Percentiles rank a stretch among this genome's conserved stretches.
Conservation (phyloP, 2,888 invertebrate species). For the Stomorhina lunata region DNA sequence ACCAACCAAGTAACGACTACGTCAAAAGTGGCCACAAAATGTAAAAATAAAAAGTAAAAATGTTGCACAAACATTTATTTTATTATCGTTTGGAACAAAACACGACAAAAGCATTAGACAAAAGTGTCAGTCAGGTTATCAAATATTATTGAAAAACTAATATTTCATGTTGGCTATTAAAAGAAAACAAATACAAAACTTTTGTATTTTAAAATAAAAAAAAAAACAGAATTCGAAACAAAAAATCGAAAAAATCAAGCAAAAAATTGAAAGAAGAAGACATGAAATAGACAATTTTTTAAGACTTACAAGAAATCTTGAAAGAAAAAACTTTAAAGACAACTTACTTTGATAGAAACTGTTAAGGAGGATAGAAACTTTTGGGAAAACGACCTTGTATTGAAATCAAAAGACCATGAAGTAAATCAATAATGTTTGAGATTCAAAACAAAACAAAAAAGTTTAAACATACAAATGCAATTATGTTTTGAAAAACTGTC, state of each 20-base stretch:
- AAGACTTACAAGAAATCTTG: background rate
- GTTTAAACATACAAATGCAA: background rate
- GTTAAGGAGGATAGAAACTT: slow-evolving; percentile 7
- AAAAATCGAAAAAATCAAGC: background rate
- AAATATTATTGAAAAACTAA: slow-evolving; percentile 75
- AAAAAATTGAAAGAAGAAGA: slow-evolving; percentile 19
- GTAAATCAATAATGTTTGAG: slow-evolving; percentile 9
- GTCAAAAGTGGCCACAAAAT: slow-evolving; percentile 36
- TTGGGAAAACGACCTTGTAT: slow-evolving; percentile 31
- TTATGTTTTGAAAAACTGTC: background rate
- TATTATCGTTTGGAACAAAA: slow-evolving; percentile 55
- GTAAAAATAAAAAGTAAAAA: background rate
- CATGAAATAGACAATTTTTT: slow-evolving; percentile 16
- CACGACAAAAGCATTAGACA: slow-evolving; percentile 68
- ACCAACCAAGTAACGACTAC: background rate
- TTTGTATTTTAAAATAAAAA: background rate
- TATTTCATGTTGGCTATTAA: slow-evolving; percentile 77
- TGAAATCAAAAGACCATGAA: background rate
- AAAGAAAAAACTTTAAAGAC: slow-evolving; percentile 41
- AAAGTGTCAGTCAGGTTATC: slow-evolving; percentile 72
- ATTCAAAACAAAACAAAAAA: background rate
- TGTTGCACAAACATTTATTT: slow-evolving; percentile 28
- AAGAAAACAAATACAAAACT: slow-evolving; percentile 28
- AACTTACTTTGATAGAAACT: background rate
- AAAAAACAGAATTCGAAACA: slow-evolving; percentile 3